Base-by-base conservation (phyloP, 2,888 invertebrate species). In the Nasonia oneida region DNA sequence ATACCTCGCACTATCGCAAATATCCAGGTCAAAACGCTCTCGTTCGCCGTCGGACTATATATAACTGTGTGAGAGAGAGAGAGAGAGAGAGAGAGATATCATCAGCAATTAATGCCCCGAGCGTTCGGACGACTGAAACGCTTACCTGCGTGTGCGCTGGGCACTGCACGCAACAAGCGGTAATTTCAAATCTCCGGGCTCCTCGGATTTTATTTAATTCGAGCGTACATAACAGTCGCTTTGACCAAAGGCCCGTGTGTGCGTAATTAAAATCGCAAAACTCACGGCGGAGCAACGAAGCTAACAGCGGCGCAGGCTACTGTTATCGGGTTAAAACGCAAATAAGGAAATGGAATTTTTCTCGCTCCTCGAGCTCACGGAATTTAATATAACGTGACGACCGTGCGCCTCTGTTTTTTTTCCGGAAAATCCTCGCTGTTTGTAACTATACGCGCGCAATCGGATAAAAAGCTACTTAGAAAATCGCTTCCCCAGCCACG, bases 401-500 rank as follows among this genome's bases (percentile, higher is more conserved):
- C 47, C 12, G 10, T 42, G 47, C n/a, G 57, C 47, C 12, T 3
- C 12, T 47, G 47, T 47, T 47, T 2, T 47, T 47, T 42, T 42
- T 2, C 10, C 47, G 47, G 1, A 47, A 12, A 47, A 12, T 47
- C 47, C 12, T 47, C 47, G 47, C 47, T 12, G 10, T 6, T 42
- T 8, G 12, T 12, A 47, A 47, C 47, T 47, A 10, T 47, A 47
- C 42, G 6, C 47, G 10, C 47, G 14, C 67, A 67, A 67, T 67
- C 33, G 67, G 12, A 3, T 47, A 78, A 78, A 85, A 81, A 67
- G 64, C 61, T 67, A 81, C 81, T 83, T 79, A 79, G 61, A 70
- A 82, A 86, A 83, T 83, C 57, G 80, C 61, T 23, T 42, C 37
- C 6, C 37, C 10, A 14, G 2, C n/a, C 10, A 14, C 18, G 14